These are phyloP conservation scores for Felis chaus DNA, from an alignment of 2,113 vertebrate species.

Conservation along the genomic window DNA sequence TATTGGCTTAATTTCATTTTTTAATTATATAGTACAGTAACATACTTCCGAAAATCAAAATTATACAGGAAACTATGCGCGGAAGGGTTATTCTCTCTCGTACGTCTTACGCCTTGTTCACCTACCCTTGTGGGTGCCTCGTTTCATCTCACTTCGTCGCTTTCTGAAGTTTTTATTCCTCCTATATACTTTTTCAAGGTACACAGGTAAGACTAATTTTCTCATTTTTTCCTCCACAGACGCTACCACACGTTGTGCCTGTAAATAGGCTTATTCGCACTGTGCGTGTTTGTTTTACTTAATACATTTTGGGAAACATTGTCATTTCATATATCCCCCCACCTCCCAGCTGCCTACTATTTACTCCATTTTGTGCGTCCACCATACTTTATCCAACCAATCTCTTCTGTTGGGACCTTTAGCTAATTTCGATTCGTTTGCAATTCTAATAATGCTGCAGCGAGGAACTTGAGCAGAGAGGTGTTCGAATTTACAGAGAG, in stretches of 20 bases:
- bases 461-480: background rate
- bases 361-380: background rate
- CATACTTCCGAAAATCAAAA: background rate
- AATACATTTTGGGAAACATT: background rate
- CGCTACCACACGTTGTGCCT: background rate
- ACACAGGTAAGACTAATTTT: background rate
- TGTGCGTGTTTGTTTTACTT: background rate
- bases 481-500: background rate
- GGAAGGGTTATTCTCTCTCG: background rate
- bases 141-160: background rate
- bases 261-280: too few relatives aligned
- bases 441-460: background rate
- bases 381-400: background rate
- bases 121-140: background rate
- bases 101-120: background rate
- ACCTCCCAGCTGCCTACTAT: background rate
- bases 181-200: background rate
- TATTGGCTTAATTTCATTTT: background rate
- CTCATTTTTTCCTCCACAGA: background rate
- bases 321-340: background rate
- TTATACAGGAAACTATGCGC: background rate
- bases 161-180: background rate
- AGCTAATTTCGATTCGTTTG: background rate
- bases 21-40: background rate
- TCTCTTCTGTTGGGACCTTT: background rate